Conservation (phyloP, 2,888 invertebrate species). For the Tenodera sinensis region DNA sequence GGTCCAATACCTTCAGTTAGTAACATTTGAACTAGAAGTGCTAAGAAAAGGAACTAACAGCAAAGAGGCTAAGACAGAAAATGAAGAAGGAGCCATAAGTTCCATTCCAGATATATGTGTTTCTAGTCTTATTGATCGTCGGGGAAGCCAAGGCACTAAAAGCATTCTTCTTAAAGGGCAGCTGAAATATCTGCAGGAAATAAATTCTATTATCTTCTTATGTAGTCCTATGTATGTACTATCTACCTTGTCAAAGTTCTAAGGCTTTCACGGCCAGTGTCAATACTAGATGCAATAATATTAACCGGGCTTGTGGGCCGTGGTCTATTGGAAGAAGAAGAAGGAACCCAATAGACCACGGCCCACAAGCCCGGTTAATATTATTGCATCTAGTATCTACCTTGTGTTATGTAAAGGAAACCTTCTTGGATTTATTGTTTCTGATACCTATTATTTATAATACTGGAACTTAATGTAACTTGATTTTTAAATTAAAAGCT, state of each 20-base stretch:
- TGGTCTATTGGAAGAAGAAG: too few species aligned
- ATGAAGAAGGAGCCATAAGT: neutral
- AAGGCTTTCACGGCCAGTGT: too few species aligned
- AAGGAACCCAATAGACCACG: too few species aligned
- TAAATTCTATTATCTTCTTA: constrained; percentile 76
- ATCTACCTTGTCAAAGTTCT: too few species aligned
- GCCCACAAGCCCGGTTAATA: too few species aligned
- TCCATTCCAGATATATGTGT: neutral
- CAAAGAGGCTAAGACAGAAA: neutral
- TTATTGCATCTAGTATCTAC: too few species aligned
- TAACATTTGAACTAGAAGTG: constrained; percentile 81
- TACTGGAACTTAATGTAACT: too few species aligned
- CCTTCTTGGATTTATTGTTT: too few species aligned
- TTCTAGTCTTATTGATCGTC: constrained; percentile 42
- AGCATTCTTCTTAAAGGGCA: constrained; percentile 81
- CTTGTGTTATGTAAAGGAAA: neutral
- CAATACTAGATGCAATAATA: too few species aligned
- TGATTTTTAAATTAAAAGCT: too few species aligned
- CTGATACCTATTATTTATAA: too few species aligned
- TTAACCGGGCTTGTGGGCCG: too few species aligned
- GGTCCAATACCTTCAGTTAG: constrained; percentile 75
- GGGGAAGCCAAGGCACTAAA: constrained; percentile 62
- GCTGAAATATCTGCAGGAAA: constrained; percentile 76
- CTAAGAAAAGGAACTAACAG: constrained; percentile 46
- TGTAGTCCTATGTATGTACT: constrained; percentile 82